Evolutionary conservation across 2,888 invertebrate species (phyloP).

Genomic region (Acanthosepion lycidas): DNA sequence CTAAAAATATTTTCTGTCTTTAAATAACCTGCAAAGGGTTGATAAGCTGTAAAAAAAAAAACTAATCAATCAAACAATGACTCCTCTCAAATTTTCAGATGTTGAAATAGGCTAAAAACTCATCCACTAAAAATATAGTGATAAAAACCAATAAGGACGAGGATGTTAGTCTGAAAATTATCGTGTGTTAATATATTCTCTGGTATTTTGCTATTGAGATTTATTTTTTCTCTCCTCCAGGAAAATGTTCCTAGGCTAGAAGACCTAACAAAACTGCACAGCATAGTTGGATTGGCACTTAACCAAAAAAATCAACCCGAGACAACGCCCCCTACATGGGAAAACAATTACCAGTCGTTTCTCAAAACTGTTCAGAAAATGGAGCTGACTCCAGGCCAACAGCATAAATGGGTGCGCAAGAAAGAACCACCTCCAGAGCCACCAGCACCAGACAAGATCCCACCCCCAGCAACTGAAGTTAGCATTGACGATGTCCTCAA

Average conservation of each 20-base stretch:
- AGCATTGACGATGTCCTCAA: conserved; percentile 39
- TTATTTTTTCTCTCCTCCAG: not conserved
- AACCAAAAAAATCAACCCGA: not conserved
- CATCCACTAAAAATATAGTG: no score
- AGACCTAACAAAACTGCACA: not conserved
- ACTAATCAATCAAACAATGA: no score
- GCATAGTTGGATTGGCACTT: not conserved
- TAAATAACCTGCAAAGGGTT: no score
- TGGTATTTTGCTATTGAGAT: not conserved
- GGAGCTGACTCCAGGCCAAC: not conserved
- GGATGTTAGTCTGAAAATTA: no score
- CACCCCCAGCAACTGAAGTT: not conserved
- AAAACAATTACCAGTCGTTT: not conserved
- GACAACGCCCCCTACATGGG: not conserved
- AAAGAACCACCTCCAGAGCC: not conserved
- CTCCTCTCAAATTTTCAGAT: no score
- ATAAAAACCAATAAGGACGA: no score
- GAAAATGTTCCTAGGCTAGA: not conserved
- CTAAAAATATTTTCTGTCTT: no score
- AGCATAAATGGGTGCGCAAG: not conserved
- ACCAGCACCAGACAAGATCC: not conserved
- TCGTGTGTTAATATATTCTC: no score
- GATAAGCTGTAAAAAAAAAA: no score
- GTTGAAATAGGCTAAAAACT: no score
- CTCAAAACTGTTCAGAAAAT: not conserved